Conservation (phyloP, 1,140 invertebrate genomes). For the Drosophila neocordata region DNA sequence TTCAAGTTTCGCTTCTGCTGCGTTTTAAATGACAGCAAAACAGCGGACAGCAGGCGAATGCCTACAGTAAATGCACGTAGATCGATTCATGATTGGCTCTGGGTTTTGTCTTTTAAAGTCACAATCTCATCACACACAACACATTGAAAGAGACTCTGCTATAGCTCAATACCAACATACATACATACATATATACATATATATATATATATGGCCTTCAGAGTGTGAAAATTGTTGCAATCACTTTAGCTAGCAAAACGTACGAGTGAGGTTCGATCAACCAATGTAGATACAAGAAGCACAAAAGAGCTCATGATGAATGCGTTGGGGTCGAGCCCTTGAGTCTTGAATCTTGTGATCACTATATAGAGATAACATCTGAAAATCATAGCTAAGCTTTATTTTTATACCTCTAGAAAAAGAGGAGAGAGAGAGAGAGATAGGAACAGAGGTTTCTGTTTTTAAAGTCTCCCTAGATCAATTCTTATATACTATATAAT, state of each 20-base stretch:
- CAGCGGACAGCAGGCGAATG: constrained; percentile 37
- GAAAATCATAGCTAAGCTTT: no score
- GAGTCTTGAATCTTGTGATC: constrained; percentile 13
- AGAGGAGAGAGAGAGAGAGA: no score
- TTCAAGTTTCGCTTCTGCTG: constrained; percentile 63
- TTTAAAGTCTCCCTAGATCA: no score
- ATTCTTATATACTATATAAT: no score
- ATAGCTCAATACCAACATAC: constrained; percentile 1
- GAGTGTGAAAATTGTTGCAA: constrained; percentile 71
- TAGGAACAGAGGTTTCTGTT: no score
- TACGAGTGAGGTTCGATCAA: constrained; percentile 15
- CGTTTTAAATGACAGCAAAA: constrained; percentile 56
- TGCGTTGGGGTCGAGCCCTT: constrained; percentile 42
- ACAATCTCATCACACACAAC: constrained; percentile 13
- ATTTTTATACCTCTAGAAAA: no score
- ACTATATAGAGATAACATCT: no score
- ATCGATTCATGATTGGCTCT: constrained; percentile 40
- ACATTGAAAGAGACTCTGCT: constrained; percentile 16
- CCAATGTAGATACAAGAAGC: background rate
- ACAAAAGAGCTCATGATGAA: constrained; percentile 24
- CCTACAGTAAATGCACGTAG: constrained; percentile 30
- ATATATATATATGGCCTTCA: constrained; percentile 55
- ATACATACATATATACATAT: no score
- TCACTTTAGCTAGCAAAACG: constrained; percentile 18
- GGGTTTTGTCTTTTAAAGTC: constrained; percentile 24